These are phyloP conservation scores for Phoxinus dragarum DNA, from an alignment of 2,797 vertebrate genomes.

Conservation along the genomic window DNA sequence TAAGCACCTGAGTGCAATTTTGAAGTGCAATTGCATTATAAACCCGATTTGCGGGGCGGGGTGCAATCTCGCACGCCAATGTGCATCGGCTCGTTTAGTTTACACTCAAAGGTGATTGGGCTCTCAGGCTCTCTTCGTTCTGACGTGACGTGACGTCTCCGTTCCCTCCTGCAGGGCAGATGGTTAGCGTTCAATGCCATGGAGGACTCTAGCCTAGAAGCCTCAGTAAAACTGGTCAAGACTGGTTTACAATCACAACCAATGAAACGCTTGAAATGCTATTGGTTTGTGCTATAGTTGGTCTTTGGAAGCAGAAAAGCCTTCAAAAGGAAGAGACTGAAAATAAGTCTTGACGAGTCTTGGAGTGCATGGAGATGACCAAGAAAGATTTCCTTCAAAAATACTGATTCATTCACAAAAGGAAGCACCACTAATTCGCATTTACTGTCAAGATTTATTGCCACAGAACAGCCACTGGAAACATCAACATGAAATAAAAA, in stretches of 20 bases:
- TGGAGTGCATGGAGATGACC: not conserved
- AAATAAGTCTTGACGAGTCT: not conserved
- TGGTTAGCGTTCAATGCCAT: not conserved
- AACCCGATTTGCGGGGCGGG: too few relatives aligned
- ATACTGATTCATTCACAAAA: not conserved
- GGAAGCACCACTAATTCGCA: not conserved
- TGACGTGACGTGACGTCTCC: too few relatives aligned
- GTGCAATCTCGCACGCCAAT: too few relatives aligned
- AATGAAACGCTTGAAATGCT: not conserved
- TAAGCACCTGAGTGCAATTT: too few relatives aligned
- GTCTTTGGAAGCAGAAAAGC: not conserved
- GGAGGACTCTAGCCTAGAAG: not conserved
- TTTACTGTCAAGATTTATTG: not conserved
- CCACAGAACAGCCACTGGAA: slow-evolving; percentile 16
- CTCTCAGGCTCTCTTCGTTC: too few relatives aligned
- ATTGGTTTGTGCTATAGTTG: not conserved
- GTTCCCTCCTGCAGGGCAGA: not conserved
- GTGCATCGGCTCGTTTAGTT: too few relatives aligned
- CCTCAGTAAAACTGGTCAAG: not conserved
- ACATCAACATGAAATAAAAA: not conserved
- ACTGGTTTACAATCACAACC: not conserved
- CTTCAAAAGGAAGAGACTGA: not conserved
- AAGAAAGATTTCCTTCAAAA: not conserved
- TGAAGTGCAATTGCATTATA: too few relatives aligned
- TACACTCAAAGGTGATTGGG: too few relatives aligned